Conservation (phyloP, 23 tunicate species). For the Ascidia mentula region DNA sequence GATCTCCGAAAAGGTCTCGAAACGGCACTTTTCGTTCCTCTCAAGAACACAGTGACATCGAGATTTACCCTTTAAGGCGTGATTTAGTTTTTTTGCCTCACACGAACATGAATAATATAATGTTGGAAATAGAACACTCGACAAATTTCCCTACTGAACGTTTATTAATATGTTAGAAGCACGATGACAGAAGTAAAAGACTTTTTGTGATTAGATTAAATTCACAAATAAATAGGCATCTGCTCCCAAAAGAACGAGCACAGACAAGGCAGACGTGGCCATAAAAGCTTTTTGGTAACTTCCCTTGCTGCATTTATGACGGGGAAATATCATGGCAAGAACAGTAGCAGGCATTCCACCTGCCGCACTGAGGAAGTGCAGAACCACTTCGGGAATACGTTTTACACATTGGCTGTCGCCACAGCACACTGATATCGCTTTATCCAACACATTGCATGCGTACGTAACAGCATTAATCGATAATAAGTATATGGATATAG, state of each 20-base stretch:
- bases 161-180: too few species aligned
- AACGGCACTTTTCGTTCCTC: too few species aligned
- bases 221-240: background rate
- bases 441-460: background rate
- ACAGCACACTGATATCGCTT: background rate
- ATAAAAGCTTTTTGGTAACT: background rate
- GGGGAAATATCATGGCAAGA: background rate
- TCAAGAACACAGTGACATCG: too few species aligned
- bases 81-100: too few species aligned
- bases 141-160: too few species aligned
- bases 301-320: background rate
- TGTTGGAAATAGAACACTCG: too few species aligned
- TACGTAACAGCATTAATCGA: background rate
- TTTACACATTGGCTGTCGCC: background rate
- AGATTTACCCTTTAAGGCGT: too few species aligned
- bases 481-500: background rate
- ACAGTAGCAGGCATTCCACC: background rate
- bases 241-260: background rate
- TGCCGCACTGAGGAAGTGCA: background rate
- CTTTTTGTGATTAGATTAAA: background rate
- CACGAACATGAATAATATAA: too few species aligned
- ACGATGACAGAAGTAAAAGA: too few species aligned
- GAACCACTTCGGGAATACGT: background rate
- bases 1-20: too few species aligned
- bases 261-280: background rate